Percentiles rank a stretch among this genome's conserved stretches.
These are phyloP conservation scores for Tipula unca DNA, from an alignment of 2,888 invertebrate species.

Conservation along the genomic window DNA sequence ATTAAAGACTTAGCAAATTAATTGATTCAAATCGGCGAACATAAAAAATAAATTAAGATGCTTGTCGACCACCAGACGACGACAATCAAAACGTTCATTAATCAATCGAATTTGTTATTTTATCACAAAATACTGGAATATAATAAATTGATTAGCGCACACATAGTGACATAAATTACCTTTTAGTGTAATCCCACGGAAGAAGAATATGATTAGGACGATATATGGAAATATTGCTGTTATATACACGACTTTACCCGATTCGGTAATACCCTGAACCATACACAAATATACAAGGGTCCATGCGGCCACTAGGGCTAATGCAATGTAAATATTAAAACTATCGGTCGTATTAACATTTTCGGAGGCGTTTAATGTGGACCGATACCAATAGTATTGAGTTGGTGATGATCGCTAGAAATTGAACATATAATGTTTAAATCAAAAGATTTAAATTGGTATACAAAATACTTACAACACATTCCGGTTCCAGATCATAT, in stretches of 20 bases:
- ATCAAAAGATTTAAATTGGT: background rate
- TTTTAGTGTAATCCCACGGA: slow-evolving; percentile 82
- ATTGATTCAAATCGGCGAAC: background rate
- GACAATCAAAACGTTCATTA: background rate
- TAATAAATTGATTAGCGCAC: background rate
- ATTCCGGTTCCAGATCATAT: slow-evolving; percentile 71
- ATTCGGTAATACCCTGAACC: slow-evolving; percentile 95
- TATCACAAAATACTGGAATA: background rate
- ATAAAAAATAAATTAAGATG: background rate
- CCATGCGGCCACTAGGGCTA: slow-evolving; percentile 85
- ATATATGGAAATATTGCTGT: slow-evolving; percentile 96
- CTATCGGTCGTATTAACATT: slow-evolving; percentile 77
- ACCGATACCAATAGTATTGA: slow-evolving; percentile 92
- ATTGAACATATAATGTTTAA: background rate
- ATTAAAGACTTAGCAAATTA: background rate
- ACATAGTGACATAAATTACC: slow-evolving; percentile 41
- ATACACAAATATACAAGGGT: slow-evolving; percentile 91
- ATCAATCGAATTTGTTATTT: background rate
- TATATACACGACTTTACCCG: slow-evolving; percentile 92
- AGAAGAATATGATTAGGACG: slow-evolving; percentile 91
- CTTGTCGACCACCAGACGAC: background rate
- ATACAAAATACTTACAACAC: slow-evolving; percentile 51
- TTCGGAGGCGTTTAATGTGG: slow-evolving; percentile 81
- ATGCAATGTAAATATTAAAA: slow-evolving; percentile 87
- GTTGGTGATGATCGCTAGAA: slow-evolving; percentile 79